Conservation (phyloP, 1,140 invertebrate species). For the Palaemon carinicauda region DNA sequence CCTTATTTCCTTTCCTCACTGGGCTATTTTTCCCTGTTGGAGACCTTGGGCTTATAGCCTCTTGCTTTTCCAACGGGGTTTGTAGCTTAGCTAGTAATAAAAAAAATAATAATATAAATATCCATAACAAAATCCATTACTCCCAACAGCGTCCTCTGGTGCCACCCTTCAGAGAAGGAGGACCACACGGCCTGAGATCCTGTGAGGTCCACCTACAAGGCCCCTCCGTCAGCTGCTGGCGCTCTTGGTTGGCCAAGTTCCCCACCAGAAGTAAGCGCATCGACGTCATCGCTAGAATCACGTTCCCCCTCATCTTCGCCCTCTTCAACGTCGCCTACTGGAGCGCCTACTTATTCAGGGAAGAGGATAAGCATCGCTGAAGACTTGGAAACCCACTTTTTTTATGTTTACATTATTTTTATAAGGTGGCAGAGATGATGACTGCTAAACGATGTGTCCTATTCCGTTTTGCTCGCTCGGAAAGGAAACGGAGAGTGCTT, state of each 20-base stretch:
- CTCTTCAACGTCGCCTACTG: constrained; percentile 96
- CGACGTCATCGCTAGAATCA: constrained; percentile 92
- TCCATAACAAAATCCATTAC: neutral
- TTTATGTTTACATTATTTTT: too few species aligned
- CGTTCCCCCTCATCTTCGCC: constrained; percentile 92
- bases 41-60: too few species aligned
- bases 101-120: too few species aligned
- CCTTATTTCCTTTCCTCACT: too few species aligned
- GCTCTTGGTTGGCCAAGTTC: constrained; percentile 93
- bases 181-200: constrained; percentile 80
- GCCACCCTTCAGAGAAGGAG: constrained; percentile 76
- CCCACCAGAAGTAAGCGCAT: constrained; percentile 91
- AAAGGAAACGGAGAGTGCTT: too few species aligned
- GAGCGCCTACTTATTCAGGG: constrained; percentile 83
- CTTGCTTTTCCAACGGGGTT: too few species aligned
- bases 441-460: too few species aligned
- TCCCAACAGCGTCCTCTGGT: constrained; percentile 68
- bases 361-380: neutral
- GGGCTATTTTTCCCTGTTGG: too few species aligned
- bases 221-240: constrained; percentile 72
- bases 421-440: too few species aligned
- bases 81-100: too few species aligned
- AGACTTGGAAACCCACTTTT: too few species aligned
- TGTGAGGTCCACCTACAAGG: constrained; percentile 74
- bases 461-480: too few species aligned